Conservation (phyloP, 2,113 vertebrate species). For the Apaloderma vittatum region DNA sequence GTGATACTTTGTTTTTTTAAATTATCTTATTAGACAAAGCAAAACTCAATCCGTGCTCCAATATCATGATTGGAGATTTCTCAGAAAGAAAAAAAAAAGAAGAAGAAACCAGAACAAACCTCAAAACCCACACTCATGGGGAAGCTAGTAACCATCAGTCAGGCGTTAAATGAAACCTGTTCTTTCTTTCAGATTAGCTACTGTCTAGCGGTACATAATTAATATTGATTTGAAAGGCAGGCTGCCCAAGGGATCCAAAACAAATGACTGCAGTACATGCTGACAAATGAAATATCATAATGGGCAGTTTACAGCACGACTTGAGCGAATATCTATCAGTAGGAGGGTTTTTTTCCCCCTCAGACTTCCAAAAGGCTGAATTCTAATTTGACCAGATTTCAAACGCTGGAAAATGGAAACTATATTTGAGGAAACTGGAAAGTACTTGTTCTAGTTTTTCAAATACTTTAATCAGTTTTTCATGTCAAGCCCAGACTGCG, state of each 20-base stretch:
- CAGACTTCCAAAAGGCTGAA: background rate
- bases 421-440: constrained; percentile 18
- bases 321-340: background rate
- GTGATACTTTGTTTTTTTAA: background rate
- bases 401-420: constrained; percentile 18
- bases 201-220: constrained; percentile 53
- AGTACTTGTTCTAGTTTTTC: background rate
- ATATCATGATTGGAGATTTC: background rate
- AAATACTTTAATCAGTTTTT: constrained; percentile 24
- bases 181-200: constrained; percentile 58
- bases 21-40: background rate
- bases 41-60: background rate
- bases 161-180: constrained; percentile 42
- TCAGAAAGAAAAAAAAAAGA: background rate
- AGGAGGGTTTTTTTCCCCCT: background rate
- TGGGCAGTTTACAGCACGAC: background rate
- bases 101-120: background rate
- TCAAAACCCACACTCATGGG: background rate
- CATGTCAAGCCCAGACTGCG: background rate
- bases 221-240: constrained; percentile 63
- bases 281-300: constrained; percentile 47
- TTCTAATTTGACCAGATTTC: constrained; percentile 3
- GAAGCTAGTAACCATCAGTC: constrained; percentile 11
- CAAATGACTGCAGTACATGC: constrained; percentile 21
- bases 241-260: constrained; percentile 44